Percentiles rank a stretch among this genome's conserved stretches.
Conservation (phyloP, 2,113 vertebrate genomes). For the Narcine bancroftii region DNA sequence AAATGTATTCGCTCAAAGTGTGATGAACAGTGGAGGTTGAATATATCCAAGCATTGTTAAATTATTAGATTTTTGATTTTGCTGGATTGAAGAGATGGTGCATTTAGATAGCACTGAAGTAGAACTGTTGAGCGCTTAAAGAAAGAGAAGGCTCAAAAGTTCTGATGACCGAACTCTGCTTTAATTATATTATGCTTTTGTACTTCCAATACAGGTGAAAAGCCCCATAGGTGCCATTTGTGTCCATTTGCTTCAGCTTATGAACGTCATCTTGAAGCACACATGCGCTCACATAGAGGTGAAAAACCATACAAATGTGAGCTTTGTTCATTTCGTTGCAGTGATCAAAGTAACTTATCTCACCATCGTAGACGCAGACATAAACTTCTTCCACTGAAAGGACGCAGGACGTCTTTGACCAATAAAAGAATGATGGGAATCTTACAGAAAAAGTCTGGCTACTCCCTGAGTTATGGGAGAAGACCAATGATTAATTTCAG, state of each 20-base stretch:
- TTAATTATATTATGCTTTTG: no score
- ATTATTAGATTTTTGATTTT: no score
- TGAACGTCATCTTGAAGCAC: slow-evolving; percentile 39
- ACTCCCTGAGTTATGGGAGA: slow-evolving; percentile 74
- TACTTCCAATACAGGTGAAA: slow-evolving; percentile 39
- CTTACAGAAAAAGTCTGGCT: slow-evolving; percentile 28
- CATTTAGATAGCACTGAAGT: no score
- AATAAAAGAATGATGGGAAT: slow-evolving; percentile 38
- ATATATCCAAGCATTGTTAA: no score
- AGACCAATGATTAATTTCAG: slow-evolving; percentile 84
- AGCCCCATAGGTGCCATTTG: slow-evolving; percentile 38
- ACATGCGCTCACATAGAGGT: slow-evolving; percentile 39
- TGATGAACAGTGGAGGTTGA: no score
- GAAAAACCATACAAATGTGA: slow-evolving; percentile 40
- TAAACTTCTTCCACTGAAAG: slow-evolving; percentile 36
- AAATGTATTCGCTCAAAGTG: no score
- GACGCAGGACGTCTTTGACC: slow-evolving; percentile 25
- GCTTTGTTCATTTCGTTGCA: slow-evolving; percentile 39
- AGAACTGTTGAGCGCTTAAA: no score
- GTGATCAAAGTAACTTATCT: slow-evolving; percentile 39
- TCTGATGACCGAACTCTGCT: no score
- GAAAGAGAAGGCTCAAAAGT: no score
- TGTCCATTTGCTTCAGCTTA: slow-evolving; percentile 39
- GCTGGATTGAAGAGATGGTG: no score
- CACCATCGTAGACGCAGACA: slow-evolving; percentile 39